A percentile compares a stretch with the other conserved stretches of the same genome.
Evolutionary conservation across 2,113 vertebrate species (phyloP).

Genomic region (Solenodon paradoxus): DNA sequence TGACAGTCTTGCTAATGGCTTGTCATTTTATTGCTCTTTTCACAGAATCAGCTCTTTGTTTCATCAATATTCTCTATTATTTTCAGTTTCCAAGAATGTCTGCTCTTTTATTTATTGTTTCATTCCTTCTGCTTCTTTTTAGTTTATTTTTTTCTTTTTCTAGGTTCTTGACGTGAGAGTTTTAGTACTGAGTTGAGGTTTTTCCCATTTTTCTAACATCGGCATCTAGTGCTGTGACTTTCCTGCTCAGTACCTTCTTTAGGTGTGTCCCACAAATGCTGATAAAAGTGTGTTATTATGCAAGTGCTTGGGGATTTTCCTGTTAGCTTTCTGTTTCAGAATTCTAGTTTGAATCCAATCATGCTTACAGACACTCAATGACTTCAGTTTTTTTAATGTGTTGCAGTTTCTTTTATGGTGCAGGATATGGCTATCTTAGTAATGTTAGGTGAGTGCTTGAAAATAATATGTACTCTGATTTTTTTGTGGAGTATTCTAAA

Average conservation of each 20-base stretch:
- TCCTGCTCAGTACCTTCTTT: neutral
- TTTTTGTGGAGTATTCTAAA: neutral
- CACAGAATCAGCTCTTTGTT: neutral
- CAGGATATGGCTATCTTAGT: neutral
- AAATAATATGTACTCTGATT: neutral
- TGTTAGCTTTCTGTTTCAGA: neutral
- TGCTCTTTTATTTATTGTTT: neutral
- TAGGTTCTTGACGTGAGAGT: neutral
- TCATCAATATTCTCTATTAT: neutral
- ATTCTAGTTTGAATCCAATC: neutral
- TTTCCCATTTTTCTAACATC: neutral
- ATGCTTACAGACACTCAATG: neutral
- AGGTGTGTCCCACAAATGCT: neutral
- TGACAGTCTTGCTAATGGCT: neutral
- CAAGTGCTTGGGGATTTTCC: neutral
- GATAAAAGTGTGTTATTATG: neutral
- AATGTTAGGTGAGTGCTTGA: neutral
- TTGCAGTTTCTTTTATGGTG: neutral
- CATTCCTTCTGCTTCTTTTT: neutral
- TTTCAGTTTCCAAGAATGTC: neutral
- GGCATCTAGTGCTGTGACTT: neutral
- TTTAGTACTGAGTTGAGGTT: neutral
- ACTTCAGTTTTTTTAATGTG: neutral
- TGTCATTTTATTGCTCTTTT: slow-evolving; percentile 11
- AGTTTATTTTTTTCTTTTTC: neutral